These are phyloP conservation scores for Zelleria hepariella DNA, from an alignment of 2,888 invertebrate genomes.

Conservation along the genomic window DNA sequence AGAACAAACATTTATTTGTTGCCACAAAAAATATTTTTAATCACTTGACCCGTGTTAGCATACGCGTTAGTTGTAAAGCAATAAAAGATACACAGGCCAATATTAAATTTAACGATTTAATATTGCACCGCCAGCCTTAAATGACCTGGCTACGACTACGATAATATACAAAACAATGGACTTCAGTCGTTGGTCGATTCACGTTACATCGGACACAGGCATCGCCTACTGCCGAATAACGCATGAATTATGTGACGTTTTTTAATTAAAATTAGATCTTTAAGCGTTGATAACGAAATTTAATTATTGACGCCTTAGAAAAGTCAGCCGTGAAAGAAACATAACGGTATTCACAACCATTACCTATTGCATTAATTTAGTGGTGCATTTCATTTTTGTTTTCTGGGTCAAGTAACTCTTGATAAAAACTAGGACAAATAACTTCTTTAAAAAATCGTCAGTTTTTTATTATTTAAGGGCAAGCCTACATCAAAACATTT, in stretches of 20 bases:
- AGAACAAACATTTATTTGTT: conserved; percentile 62
- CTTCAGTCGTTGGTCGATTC: conserved; percentile 37
- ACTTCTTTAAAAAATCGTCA: no score
- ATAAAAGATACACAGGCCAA: conserved; percentile 63
- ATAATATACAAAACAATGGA: conserved; percentile 21
- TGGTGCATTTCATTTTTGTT: no score
- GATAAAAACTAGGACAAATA: no score
- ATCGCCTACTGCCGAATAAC: conserved; percentile 65
- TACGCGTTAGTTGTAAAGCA: conserved; percentile 59
- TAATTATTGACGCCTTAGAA: conserved; percentile 43
- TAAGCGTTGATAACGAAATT: conserved; percentile 57
- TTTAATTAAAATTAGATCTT: conserved; percentile 70
- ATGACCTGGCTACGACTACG: conserved; percentile 32
- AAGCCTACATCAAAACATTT: no score
- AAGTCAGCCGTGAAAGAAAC: not conserved
- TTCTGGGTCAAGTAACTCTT: no score
- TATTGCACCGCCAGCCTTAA: conserved; percentile 48
- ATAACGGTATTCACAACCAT: not conserved
- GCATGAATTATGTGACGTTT: conserved; percentile 68
- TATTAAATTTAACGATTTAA: conserved; percentile 71
- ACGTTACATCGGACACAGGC: conserved; percentile 39
- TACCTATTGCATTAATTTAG: not conserved
- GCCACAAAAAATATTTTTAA: conserved; percentile 42
- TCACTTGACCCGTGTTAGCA: conserved; percentile 54
- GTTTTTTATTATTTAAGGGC: no score